Evolutionary conservation across 2,113 vertebrate genomes (phyloP), one percentile per base, ranked within the genome.

Genomic region (Albula glossodonta): DNA sequence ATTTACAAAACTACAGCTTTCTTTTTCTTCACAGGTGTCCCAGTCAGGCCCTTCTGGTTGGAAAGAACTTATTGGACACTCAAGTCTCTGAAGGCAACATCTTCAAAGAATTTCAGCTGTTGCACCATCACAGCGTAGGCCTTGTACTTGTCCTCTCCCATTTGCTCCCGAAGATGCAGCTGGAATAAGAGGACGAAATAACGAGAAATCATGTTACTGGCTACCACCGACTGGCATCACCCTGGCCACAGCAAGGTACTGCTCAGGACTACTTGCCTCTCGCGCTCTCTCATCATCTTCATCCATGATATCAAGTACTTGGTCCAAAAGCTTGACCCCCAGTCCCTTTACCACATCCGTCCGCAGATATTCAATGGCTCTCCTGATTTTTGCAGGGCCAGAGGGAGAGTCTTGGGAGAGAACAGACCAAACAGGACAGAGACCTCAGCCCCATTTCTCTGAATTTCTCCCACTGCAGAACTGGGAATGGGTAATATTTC

Each of bases 21-120:
- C 70, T 25, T 31, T 74, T 25, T 74, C n/a, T 74, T 19, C 63
- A 63, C 15, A 74, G 70, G n/a, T 74, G 17, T 66, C 17, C 7
- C 17, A 15, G 22, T 4, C 4, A 66, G 60, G 60, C 22, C 22
- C 60, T 66, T 66, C 13, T n/a, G 63, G 1, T 70, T 22, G n/a
- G 70, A 25, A 49, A 50, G 78, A 41, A 11, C 48, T 80, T 41
- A 50, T 10, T 52, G 12, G 84, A 80, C 22, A 56, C 50, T 88
- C 51, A 91, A 97, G 88, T 87, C 96, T 92, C 94, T 97, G 15
- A 94, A 89, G 19, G 92, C 89, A 6, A 94, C 92, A 8, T 96
- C 98, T 93, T 99, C 98, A 87, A 99, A 97, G 89, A 99, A 99
- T 90, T 99, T 98, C 50, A 99, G 92, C 83, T 99, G 98, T 25